Evolutionary conservation across 2,888 invertebrate species (phyloP), one percentile per base, ranked within the genome.

Genomic region (Silvanus unidentatus): DNA sequence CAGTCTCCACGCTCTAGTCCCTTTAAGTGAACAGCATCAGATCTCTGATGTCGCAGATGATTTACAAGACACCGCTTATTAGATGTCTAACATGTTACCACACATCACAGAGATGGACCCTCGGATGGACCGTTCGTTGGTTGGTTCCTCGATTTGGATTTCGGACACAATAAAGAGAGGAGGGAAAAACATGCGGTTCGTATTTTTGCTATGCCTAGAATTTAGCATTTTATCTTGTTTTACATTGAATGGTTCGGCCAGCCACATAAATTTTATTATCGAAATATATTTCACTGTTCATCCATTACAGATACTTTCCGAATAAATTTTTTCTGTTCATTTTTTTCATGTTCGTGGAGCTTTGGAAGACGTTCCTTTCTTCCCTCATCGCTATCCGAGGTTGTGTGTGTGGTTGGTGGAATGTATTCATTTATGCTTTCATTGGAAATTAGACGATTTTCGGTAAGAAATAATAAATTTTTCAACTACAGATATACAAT

Each of bases 141-240:
- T n/a, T n/a, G n/a, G n/a, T n/a, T n/a, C n/a, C n/a, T n/a, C n/a
- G n/a, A 22, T 22, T 22, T 22, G 3, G 22, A 22, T 22, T 22
- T 48, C 50, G 52, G 52, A 52, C 50, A 48, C 49, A 52, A 54
- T 53, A 58, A 60, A 59, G 58, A 55, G 53, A 53, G n/a, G n/a
- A n/a, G 54, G 55, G 52, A 57, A 59, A 58, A 59, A 58, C 47
- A 50, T 58, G 53, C 58, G 55, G 52, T 52, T 48, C 43, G 49
- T 45, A 42, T 45, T 47, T 43, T 55, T 15, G 48, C 55, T 54
- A 59, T 50, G 52, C 51, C 59, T 59, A 58, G 55, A 62, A 62
- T 62, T 64, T 58, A 63, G 59, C 64, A 59, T 67, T 64, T 65
- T 60, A 59, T 65, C 65, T 63, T 65, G 67, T 66, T 67, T 67